Evolutionary conservation across 2,888 invertebrate species (phyloP), one percentile per base, ranked within the genome.

Genomic region (Steinernema scapterisci): DNA sequence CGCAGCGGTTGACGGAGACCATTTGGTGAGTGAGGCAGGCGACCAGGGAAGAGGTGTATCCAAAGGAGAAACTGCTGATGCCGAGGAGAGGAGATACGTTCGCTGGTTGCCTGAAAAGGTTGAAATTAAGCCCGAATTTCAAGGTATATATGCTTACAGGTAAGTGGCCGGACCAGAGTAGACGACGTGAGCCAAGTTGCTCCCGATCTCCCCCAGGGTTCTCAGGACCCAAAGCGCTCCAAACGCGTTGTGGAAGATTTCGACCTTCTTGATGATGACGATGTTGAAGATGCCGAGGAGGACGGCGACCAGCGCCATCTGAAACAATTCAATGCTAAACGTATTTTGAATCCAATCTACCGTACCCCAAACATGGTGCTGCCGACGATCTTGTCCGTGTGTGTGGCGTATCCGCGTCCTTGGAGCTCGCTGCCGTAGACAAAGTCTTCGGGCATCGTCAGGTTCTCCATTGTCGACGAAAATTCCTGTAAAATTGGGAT

Each of bases 161-260:
- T 19, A 13, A 21, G 54, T 54, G 21, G 21, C 13, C 23, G 54
- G 54, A 5, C 16, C 54, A 13, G 54, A 19, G 25, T 63, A 27
- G 7, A 63, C 31, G 31, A 63, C 11, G 16, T 31, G 63, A 25
- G 27, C 63, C 11, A 63, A 1, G 38, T 63, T 63, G 31, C 11
- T 27, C 2, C 63, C 27, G 31, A 63, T 16, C 31, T 63, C 63
- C 16, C 63, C 63, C 9, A 63, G 1, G 13, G 63, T 63, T 5
- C 63, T 25, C 5, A 25, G 23, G 16, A 27, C 63, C 31, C 31
- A 27, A 16, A 63, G 31, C n/a, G 27, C 16, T 1, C 63, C 63
- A n/a, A 63, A 63, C 7, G 63, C 31, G 63, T 63, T 63, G 63
- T 63, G 63, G 63, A 63, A 63, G 7, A 63, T n/a, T 2, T 19